A percentile compares a stretch with the other conserved stretches of the same genome.
Conservation (phyloP, 2,113 vertebrate species). For the Grantiella picta region DNA sequence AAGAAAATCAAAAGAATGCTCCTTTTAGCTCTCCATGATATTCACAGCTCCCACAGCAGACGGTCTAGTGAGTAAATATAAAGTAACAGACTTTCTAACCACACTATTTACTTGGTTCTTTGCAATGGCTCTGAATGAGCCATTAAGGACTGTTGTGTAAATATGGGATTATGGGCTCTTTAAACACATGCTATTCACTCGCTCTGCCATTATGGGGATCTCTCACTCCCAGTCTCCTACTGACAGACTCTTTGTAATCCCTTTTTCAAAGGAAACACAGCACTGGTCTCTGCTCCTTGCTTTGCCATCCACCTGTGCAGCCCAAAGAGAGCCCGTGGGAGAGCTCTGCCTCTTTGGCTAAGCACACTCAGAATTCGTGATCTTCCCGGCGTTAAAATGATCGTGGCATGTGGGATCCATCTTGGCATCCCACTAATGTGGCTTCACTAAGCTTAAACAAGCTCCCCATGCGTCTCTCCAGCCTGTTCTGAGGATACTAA, state of each 20-base stretch:
- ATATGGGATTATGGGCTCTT: slow-evolving; percentile 66
- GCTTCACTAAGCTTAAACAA: background rate
- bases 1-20: slow-evolving; percentile 12
- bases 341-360: background rate
- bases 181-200: slow-evolving; percentile 63
- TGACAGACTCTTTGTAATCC: slow-evolving; percentile 39
- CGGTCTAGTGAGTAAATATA: slow-evolving; percentile 68
- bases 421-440: background rate
- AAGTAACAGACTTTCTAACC: slow-evolving; percentile 62
- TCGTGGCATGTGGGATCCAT: background rate
- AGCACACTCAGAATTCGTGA: background rate
- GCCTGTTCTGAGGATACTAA: background rate
- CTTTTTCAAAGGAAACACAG: background rate
- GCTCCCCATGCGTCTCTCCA: background rate
- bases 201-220: slow-evolving; percentile 47
- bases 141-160: slow-evolving; percentile 71
- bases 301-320: background rate
- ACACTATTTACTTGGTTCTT: slow-evolving; percentile 68
- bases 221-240: slow-evolving; percentile 30
- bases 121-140: slow-evolving; percentile 63
- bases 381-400: background rate
- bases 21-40: slow-evolving; percentile 55
- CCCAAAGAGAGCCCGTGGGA: background rate
- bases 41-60: slow-evolving; percentile 62
- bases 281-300: background rate